These are phyloP conservation scores for Philypnodon macrostomus DNA, from an alignment of 2,797 vertebrate species.

Conservation along the genomic window DNA sequence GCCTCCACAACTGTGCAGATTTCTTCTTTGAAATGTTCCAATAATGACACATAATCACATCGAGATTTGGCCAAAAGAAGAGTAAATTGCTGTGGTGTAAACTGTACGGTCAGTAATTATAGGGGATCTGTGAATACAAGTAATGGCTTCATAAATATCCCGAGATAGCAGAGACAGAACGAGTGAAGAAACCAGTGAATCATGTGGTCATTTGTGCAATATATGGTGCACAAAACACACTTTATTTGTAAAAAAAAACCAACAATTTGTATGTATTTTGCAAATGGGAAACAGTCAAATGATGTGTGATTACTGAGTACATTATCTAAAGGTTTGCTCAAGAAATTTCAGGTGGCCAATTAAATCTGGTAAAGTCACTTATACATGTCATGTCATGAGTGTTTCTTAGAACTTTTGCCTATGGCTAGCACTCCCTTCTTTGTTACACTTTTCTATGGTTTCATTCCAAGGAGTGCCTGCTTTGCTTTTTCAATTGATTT, in stretches of 20 bases:
- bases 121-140: conserved; percentile 49
- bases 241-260: conserved; percentile 22
- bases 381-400: too few species aligned
- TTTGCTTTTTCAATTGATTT: conserved; percentile 39
- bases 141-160: conserved; percentile 37
- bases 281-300: too few species aligned
- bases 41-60: conserved; percentile 53
- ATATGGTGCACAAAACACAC: conserved; percentile 8
- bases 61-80: conserved; percentile 15
- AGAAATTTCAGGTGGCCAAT: too few species aligned
- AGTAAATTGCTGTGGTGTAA: conserved; percentile 26
- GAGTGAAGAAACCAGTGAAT: conserved; percentile 9
- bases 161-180: conserved; percentile 1
- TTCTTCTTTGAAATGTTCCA: conserved; percentile 20
- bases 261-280: too few species aligned
- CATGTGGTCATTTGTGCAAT: conserved; percentile 17
- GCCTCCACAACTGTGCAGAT: conserved; percentile 14
- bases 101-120: conserved; percentile 31
- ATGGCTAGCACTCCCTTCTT: conserved; percentile 16
- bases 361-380: too few species aligned
- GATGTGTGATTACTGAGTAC: too few species aligned
- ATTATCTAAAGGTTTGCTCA: too few species aligned
- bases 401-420: too few species aligned
- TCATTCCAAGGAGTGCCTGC: conserved; percentile 34
- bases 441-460: conserved; percentile 15